A percentile compares a stretch with the other conserved stretches of the same genome.
These are phyloP conservation scores for Siniperca chuatsi DNA, from an alignment of 2,113 vertebrate genomes.

Conservation along the genomic window DNA sequence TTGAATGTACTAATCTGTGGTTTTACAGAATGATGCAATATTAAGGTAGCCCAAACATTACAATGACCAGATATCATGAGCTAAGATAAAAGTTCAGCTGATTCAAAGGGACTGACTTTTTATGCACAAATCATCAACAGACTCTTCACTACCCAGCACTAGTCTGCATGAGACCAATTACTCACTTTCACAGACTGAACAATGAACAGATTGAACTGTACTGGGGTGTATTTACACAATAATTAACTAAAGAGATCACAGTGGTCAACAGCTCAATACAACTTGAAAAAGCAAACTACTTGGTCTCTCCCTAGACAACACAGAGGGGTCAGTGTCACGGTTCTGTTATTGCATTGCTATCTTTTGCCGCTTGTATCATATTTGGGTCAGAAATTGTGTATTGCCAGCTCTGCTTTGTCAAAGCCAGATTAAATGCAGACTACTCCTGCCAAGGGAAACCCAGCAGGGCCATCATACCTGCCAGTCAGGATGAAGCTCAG, in stretches of 20 bases:
- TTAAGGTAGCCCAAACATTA: neutral
- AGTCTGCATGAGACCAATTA: neutral
- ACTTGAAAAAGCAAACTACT: neutral
- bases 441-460: conserved; percentile 46
- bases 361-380: neutral
- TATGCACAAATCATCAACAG: neutral
- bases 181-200: conserved; percentile 2
- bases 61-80: neutral
- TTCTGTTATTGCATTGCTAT: conserved; percentile 18
- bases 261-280: conserved; percentile 5
- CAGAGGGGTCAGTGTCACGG: conserved; percentile 10
- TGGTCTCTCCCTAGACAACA: neutral
- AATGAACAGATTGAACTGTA: neutral
- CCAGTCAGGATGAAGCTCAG: conserved; percentile 54
- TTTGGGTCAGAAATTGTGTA: conserved; percentile 18
- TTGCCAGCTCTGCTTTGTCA: conserved; percentile 42
- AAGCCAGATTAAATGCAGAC: conserved; percentile 50
- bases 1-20: neutral
- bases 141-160: neutral
- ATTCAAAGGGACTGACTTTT: neutral
- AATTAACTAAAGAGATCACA: conserved; percentile 13
- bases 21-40: neutral
- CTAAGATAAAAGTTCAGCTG: neutral
- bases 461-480: conserved; percentile 48
- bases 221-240: conserved; percentile 21